Conservation (phyloP, 1,140 invertebrate species). For the Teleogryllus occipitalis region DNA sequence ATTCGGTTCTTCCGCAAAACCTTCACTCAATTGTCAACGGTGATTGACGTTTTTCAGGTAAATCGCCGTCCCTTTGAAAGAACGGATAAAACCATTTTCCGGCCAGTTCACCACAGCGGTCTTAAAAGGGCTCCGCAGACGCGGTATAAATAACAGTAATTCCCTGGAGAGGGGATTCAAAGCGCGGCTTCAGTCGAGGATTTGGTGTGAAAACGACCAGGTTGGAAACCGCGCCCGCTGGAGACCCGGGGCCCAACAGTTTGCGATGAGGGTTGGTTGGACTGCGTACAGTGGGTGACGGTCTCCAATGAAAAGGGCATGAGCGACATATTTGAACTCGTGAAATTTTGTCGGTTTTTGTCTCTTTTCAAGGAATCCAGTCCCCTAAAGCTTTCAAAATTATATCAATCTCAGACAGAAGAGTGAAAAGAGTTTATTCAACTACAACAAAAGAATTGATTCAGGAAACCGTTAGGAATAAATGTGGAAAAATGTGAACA, state of each 20-base stretch:
- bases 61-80: neutral
- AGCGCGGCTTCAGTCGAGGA: neutral
- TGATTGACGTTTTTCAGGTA: neutral
- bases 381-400: no score
- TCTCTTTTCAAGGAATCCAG: no score
- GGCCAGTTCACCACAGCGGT: neutral
- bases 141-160: neutral
- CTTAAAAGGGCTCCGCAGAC: neutral
- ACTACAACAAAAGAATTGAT: no score
- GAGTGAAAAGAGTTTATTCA: no score
- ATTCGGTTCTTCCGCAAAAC: neutral
- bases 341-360: no score
- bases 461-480: no score
- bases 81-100: neutral
- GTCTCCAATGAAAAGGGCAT: no score
- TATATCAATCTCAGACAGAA: no score
- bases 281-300: no score
- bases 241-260: neutral
- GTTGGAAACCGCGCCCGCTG: neutral
- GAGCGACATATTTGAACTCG: no score
- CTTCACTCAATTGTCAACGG: neutral
- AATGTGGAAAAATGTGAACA: no score
- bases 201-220: neutral
- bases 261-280: no score
- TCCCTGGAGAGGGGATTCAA: neutral